Conservation (phyloP, 2,113 vertebrate species). For the Silurus glanis region DNA sequence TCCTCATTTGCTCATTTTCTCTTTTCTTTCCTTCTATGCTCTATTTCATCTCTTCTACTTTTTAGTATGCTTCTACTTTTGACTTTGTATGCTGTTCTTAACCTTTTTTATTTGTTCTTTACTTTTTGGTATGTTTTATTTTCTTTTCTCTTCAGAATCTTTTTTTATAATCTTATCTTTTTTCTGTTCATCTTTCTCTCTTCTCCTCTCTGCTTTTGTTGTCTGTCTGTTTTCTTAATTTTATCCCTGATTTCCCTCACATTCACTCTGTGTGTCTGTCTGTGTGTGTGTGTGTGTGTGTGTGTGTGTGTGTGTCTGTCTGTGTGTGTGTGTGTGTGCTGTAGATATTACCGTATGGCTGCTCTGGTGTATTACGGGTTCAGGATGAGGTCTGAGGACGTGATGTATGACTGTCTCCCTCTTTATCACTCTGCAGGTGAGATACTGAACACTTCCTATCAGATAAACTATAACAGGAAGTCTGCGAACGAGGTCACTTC, state of each 20-base stretch:
- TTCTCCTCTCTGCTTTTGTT: not conserved
- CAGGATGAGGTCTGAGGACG: constrained; percentile 82
- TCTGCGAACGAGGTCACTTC: constrained; percentile 14
- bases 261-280: no score
- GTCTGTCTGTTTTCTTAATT: not conserved
- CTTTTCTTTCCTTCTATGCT: no score
- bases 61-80: no score
- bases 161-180: not conserved
- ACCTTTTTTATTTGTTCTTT: no score
- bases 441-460: constrained; percentile 30
- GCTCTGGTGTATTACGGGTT: constrained; percentile 92
- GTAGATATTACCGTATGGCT: constrained; percentile 96
- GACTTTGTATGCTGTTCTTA: no score
- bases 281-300: not conserved
- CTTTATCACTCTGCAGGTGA: constrained; percentile 98
- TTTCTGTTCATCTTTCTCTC: no score
- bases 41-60: no score
- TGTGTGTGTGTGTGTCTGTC: not conserved
- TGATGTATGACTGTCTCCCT: constrained; percentile 91
- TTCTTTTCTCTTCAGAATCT: not conserved
- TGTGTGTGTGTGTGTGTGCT: not conserved
- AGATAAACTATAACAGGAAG: not conserved
- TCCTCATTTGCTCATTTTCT: not conserved
- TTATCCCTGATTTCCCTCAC: not conserved
- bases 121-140: not conserved